These are phyloP conservation scores for Cyrtonyx montezumae DNA, from an alignment of 2,113 vertebrate genomes.

Conservation along the genomic window DNA sequence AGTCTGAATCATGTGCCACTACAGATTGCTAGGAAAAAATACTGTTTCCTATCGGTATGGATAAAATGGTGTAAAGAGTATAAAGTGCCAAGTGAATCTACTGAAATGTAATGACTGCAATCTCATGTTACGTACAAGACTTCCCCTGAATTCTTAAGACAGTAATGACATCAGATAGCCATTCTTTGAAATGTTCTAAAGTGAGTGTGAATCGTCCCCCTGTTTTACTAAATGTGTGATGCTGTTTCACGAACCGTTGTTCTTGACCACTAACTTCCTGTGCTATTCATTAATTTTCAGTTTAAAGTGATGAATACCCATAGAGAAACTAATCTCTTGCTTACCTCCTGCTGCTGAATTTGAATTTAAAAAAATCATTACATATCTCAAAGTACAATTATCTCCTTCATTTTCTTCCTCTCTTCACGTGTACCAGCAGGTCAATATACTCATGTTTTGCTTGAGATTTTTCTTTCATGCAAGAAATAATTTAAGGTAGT, in stretches of 20 bases:
- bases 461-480: not conserved
- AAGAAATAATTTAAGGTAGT: not conserved
- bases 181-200: not conserved
- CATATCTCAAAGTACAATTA: not conserved
- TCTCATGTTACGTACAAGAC: not conserved
- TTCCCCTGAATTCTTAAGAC: not conserved
- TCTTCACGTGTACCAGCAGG: not conserved
- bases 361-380: not conserved
- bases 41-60: not conserved
- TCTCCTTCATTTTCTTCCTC: not conserved
- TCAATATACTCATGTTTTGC: not conserved
- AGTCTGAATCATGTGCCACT: not conserved
- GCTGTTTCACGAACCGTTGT: not conserved
- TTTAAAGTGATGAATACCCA: not conserved
- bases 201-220: not conserved
- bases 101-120: not conserved
- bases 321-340: not conserved
- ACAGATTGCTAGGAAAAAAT: not conserved
- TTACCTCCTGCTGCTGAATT: not conserved
- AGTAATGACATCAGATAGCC: rapidly evolving
- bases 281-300: not conserved
- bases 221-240: not conserved
- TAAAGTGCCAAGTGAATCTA: not conserved
- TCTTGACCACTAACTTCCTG: not conserved
- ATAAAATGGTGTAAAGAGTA: not conserved